Base-by-base conservation (phyloP, 2,113 vertebrate species). In the Heterocephalus glaber region DNA sequence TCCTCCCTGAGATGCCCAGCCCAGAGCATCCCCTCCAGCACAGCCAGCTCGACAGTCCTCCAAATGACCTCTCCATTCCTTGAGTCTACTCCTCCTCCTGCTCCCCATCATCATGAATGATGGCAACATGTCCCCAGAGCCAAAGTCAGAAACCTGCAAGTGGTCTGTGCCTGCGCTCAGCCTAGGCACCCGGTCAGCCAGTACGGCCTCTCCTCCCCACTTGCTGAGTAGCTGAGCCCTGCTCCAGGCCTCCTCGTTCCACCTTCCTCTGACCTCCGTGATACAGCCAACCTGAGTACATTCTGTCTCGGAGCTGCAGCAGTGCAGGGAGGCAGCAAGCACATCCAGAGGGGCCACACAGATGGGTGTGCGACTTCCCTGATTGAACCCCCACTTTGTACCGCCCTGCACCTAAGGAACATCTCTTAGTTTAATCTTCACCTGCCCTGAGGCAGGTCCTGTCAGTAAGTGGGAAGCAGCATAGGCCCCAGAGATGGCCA, bases 401-500 rank as follows among this genome's bases (percentile, higher is more conserved):
- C 16, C 19, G 14, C 30, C 33, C 5, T 56, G 58, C 16, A 13
- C 49, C 22, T 49, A 17, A n/a, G 47, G 7, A 28, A 13, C 3
- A 4, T 52, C n/a, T 70, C 38, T 13, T 80, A 12, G 8, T 13
- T 22, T 35, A 33, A 60, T 61, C 70, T 33, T 95, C 56, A 17
- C 35, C 0, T 44, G 41, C 49, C 22, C 65, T 5, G 3, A 22
- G 7, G 38, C 5, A 8, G 35, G 68, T 1, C 3, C 35, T 24
- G 0, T 41, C 26, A 28, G 30, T 13, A 35, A 5, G 33, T 7
- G 12, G 38, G 28, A 41, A 61, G 38, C 35, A 56, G 60, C 92
- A 77, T 0, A 11, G 1, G 14, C 17, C 2, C 7, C 12, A 2
- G 30, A 33, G 28, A 30, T 49, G 47, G 7, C 72, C n/a, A 17